A percentile compares a stretch with the other conserved stretches of the same genome.
These are phyloP conservation scores for Holocentrus rufus DNA, from an alignment of 2,797 vertebrate genomes.

Conservation along the genomic window DNA sequence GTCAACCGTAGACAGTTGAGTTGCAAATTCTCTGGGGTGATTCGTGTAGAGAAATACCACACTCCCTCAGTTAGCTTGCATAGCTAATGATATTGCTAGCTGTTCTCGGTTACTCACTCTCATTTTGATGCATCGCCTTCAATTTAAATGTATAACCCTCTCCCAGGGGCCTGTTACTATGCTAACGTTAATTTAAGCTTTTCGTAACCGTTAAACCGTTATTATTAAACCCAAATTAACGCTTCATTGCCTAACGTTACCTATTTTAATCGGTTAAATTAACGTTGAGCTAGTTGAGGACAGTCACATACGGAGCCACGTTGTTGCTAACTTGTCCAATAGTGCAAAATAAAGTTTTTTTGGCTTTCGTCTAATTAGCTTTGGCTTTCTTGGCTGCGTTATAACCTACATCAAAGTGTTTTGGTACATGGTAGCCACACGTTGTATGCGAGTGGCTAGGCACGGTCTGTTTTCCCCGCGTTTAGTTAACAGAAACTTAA, in stretches of 20 bases:
- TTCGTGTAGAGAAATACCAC: constrained; percentile 30
- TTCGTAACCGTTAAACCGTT: constrained; percentile 32
- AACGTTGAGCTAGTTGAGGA: not conserved
- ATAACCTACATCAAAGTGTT: not conserved
- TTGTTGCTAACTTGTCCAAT: not conserved
- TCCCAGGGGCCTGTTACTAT: constrained; percentile 48
- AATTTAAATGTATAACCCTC: not conserved
- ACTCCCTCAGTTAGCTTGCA: not conserved
- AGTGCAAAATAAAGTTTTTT: not conserved
- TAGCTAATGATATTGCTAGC: not conserved
- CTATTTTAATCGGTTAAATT: not conserved
- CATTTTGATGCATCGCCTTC: not conserved
- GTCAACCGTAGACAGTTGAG: constrained; percentile 16
- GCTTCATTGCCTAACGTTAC: not conserved
- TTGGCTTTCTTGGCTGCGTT: constrained; percentile 39
- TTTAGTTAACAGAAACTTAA: too few relatives aligned
- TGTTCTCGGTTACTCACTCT: not conserved
- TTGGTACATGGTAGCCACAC: constrained; percentile 49
- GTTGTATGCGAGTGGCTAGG: too few relatives aligned
- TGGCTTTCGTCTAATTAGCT: constrained; percentile 4
- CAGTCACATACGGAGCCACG: not conserved
- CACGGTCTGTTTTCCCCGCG: not conserved
- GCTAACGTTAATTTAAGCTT: constrained; percentile 49
- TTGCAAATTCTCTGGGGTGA: constrained; percentile 44
- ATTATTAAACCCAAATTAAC: not conserved